Conservation (phyloP, 2,888 invertebrate species). For the Cryptocephalus moraei region DNA sequence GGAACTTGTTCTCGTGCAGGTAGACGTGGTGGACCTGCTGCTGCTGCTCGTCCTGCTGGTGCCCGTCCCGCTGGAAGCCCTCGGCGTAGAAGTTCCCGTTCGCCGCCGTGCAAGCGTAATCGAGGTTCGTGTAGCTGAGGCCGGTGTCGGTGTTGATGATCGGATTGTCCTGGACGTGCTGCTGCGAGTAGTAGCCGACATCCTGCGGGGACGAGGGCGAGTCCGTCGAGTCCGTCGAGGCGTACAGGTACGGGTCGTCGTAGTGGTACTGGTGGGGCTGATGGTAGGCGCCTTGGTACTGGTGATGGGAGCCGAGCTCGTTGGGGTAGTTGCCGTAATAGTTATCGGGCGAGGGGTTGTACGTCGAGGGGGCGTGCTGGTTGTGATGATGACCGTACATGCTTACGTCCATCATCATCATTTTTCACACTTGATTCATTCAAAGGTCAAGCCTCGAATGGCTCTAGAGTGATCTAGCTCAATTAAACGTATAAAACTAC, state of each 20-base stretch:
- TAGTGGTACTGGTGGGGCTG: slow-evolving; percentile 34
- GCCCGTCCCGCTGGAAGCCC: slow-evolving; percentile 28
- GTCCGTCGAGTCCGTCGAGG: slow-evolving; percentile 31
- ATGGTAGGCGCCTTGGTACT: slow-evolving; percentile 35
- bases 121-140: slow-evolving; percentile 81
- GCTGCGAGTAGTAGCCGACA: slow-evolving; percentile 42
- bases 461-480: too few species aligned
- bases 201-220: slow-evolving; percentile 37
- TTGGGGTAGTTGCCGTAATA: slow-evolving; percentile 32
- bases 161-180: slow-evolving; percentile 36
- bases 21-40: slow-evolving; percentile 38
- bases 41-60: slow-evolving; percentile 43
- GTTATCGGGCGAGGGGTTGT: slow-evolving; percentile 31
- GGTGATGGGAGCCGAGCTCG: slow-evolving; percentile 23
- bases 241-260: slow-evolving; percentile 34
- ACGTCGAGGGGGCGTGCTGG: slow-evolving; percentile 37
- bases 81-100: slow-evolving; percentile 28
- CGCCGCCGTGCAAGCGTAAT: slow-evolving; percentile 51
- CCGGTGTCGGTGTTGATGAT: slow-evolving; percentile 81
- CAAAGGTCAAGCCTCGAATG: not conserved
- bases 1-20: slow-evolving; percentile 46
- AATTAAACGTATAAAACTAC: too few species aligned
- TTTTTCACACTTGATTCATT: slow-evolving; percentile 26
- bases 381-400: slow-evolving; percentile 52
- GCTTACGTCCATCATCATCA: slow-evolving; percentile 77